Percentiles rank a stretch among this genome's conserved stretches.
phyloP scores from a whole-genome alignment of 2,797 vertebrate genomes.

The Acanthiza pusilla region DNA sequence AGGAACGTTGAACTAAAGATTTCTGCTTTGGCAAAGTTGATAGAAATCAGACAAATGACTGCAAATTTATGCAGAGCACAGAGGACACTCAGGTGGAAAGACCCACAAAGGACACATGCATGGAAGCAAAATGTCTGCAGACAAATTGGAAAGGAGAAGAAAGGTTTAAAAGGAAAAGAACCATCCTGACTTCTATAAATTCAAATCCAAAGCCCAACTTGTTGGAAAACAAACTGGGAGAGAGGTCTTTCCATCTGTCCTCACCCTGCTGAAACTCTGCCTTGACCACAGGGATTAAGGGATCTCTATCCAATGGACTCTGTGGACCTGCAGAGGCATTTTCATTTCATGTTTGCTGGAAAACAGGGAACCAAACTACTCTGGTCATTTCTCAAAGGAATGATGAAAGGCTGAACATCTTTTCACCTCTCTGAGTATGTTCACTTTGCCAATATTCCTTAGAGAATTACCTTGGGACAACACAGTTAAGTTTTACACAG shows the following conservation, averaged over 20 bases:
- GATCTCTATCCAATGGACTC: background rate
- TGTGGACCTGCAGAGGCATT: background rate
- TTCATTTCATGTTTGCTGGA: background rate
- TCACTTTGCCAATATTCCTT: background rate
- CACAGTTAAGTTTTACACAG: background rate
- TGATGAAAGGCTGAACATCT: background rate
- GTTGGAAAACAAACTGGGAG: background rate
- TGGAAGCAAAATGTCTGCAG: background rate
- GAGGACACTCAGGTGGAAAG: background rate
- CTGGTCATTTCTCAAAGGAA: background rate
- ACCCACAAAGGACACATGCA: background rate
- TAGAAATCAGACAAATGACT: background rate
- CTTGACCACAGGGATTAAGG: background rate
- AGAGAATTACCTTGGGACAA: background rate
- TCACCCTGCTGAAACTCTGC: background rate
- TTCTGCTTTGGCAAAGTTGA: background rate
- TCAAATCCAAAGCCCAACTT: background rate
- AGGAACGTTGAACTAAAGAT: background rate
- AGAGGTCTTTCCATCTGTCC: background rate
- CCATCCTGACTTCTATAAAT: background rate
- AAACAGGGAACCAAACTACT: background rate
- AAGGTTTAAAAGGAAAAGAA: background rate
- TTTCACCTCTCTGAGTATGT: background rate
- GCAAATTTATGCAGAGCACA: background rate
- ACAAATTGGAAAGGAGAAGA: background rate